Evolutionary conservation across 2,113 vertebrate species (phyloP), one percentile per base, ranked within the genome.

Genomic region (Sterrhoptilus dennistouni): DNA sequence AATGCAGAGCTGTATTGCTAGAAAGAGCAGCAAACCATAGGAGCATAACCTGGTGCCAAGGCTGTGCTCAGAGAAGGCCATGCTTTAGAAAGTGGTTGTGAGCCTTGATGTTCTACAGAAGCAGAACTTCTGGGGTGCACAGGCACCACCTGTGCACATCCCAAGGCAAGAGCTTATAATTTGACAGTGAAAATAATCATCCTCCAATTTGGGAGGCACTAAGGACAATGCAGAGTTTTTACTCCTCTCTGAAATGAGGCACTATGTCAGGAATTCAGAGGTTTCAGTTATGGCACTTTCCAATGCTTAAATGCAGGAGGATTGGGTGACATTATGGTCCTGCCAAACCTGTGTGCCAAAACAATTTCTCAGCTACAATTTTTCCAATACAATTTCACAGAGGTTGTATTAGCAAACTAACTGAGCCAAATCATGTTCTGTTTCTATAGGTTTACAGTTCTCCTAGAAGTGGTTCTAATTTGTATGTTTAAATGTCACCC

Each of bases 261-360:
- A 10, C 8, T 64, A 8, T 31, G 12, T 87, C 50, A 35, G 49
- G 23, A 94, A 61, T 44, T 89, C 47, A 36, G 57, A 80, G 47
- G 38, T 22, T 83, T 85, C 21, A 14, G 14, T 31, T 14, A 1
- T 16, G 61, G 59, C 35, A 5, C 35, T 86, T 92, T n/a, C 23
- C 40, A 76, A 1, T 56, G 33, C 17, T 83, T 63, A 70, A 61
- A 38, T 33, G 44, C 61, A 54, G 75, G 72, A 71, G 40, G 25
- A 59, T 83, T 0, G 1, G 57, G 61, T 9, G 0, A 23, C 1
- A 2, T 52, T 31, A n/a, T 0, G 3, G 16, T 65, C 21, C n/a
- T 84, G 56, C 66, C 84, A 90, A 69, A 89, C 33, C 59, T 35
- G 15, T 8, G 0, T 68, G 24, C 75, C 38, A 52, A 33, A 84